Evolutionary conservation across 1,140 invertebrate species (phyloP), one percentile per base, ranked within the genome.

Genomic region (Trinorchestia longiramus): DNA sequence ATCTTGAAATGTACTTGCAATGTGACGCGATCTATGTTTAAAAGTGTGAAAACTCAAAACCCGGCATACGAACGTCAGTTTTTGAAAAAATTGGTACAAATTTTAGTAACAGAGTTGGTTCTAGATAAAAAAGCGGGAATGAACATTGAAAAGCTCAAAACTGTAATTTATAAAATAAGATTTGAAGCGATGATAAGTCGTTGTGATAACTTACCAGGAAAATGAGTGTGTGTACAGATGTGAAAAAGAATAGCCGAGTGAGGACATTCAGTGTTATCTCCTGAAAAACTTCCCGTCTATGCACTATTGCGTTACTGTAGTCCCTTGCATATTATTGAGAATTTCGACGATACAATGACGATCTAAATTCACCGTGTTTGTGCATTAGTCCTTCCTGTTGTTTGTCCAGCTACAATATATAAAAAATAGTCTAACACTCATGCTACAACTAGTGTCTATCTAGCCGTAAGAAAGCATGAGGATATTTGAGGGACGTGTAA

Each of bases 231-330:
- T 77, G 62, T 77, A 77, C 62, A 77, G 62, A 77, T 77, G 62
- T 77, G 62, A 77, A 77, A 77, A 77, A 77, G 62, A 77, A 28
- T 19, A 77, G 28, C 62, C 28, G 62, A 77, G 36, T 77, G 28
- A 77, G 47, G 47, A 19, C 19, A 53, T 53, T 53, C 47, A 90
- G 88, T 42, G 88, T 43, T 4, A 42, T 42, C 43, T 90, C 41
- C 36, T 90, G 43, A 42, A 90, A 90, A 90, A 90, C n/a, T 90
- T 43, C 88, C 88, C 88, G 88, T 90, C 88, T 90, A 90, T 90
- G 88, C 88, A 90, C 88, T 90, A 90, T 90, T 41, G 88, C 88
- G 43, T 43, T 90, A 42, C n/a, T 43, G 41, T 90, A 90, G 88
- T 90, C 43, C 15, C 36, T 41, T 28, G 88, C 11, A 90, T 90